Evolutionary conservation across 1,140 invertebrate species (phyloP).

Genomic region (Zaprionus inermis): DNA sequence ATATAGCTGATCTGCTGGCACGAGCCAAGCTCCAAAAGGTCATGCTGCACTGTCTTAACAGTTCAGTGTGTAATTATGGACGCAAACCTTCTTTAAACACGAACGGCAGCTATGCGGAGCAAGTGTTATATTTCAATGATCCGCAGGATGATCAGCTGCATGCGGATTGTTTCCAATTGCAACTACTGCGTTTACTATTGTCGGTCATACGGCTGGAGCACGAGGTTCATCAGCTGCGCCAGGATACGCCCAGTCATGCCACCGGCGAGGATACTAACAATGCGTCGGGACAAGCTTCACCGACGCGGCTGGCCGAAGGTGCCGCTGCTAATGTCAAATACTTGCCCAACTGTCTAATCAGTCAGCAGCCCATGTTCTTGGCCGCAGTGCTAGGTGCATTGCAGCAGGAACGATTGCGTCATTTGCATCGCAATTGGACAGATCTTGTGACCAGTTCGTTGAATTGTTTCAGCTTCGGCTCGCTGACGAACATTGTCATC

Average conservation of each 20-base stretch:
- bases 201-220: slow-evolving; percentile 92
- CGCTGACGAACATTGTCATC: slow-evolving; percentile 91
- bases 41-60: slow-evolving; percentile 92
- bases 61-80: slow-evolving; percentile 87
- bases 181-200: slow-evolving; percentile 88
- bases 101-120: slow-evolving; percentile 89
- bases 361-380: slow-evolving; percentile 94
- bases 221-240: slow-evolving; percentile 86
- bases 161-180: slow-evolving; percentile 91
- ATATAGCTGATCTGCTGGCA: slow-evolving; percentile 91
- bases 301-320: slow-evolving; percentile 69
- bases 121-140: slow-evolving; percentile 94
- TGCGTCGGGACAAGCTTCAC: slow-evolving; percentile 67
- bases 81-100: slow-evolving; percentile 2
- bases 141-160: slow-evolving; percentile 87
- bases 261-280: slow-evolving; percentile 38
- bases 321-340: slow-evolving; percentile 86
- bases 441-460: slow-evolving; percentile 90
- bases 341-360: slow-evolving; percentile 88
- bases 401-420: slow-evolving; percentile 87
- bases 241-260: slow-evolving; percentile 79
- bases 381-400: slow-evolving; percentile 92
- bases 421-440: slow-evolving; percentile 92
- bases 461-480: slow-evolving; percentile 89
- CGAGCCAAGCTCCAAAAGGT: slow-evolving; percentile 95